These are phyloP conservation scores for Salvelinus alpinus DNA, from an alignment of 2,113 vertebrate genomes.

Conservation along the genomic window DNA sequence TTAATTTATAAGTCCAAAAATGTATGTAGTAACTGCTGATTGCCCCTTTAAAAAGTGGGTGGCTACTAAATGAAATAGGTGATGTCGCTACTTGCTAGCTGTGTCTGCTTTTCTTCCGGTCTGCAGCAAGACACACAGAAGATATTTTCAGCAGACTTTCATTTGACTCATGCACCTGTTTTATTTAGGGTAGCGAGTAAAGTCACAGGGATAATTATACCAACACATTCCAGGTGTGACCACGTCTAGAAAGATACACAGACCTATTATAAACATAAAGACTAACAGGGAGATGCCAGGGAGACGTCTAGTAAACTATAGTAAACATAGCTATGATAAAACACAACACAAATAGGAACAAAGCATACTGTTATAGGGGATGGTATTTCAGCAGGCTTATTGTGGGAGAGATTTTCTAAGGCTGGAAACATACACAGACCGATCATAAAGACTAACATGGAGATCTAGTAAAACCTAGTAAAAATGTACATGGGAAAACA, in stretches of 20 bases:
- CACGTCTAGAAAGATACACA: conserved; percentile 3
- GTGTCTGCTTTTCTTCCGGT: background rate
- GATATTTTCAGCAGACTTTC: conserved; percentile 10
- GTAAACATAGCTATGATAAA: background rate
- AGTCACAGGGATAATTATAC: conserved; percentile 32
- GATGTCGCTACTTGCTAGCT: background rate
- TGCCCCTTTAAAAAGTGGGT: background rate
- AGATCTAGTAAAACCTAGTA: background rate
- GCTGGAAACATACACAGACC: background rate
- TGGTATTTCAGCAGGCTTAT: background rate
- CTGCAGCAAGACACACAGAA: background rate
- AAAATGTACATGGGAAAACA: background rate
- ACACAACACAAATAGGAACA: background rate
- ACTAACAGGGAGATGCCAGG: background rate
- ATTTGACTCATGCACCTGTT: background rate
- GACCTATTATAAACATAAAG: background rate
- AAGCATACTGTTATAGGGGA: background rate
- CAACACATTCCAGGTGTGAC: conserved; percentile 21
- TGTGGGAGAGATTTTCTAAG: background rate
- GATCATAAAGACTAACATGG: background rate
- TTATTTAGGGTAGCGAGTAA: conserved; percentile 13
- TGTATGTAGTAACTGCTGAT: too few species aligned
- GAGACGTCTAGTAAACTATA: conserved; percentile 5
- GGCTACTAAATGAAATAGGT: background rate
- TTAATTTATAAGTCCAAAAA: too few species aligned